These are phyloP conservation scores for Sialia sialis DNA, from an alignment of 2,113 vertebrate species.

Conservation along the genomic window DNA sequence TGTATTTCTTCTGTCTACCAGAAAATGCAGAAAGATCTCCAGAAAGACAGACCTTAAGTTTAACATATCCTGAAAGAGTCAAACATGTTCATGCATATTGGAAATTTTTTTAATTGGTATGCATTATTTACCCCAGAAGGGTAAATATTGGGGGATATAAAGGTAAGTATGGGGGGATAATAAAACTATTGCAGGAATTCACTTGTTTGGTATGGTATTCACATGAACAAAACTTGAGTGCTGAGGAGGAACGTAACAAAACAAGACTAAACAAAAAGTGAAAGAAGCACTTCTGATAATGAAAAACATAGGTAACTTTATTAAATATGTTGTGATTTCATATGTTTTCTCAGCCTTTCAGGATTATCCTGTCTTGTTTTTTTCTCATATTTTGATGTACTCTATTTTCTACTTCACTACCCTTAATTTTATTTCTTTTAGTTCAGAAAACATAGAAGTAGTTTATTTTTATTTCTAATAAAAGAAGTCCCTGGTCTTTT, in stretches of 20 bases:
- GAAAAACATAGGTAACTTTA: background rate
- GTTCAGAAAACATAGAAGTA: background rate
- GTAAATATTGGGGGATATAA: no score
- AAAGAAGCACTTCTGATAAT: background rate
- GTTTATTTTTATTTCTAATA: background rate
- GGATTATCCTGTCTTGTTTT: background rate
- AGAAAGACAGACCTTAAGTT: background rate
- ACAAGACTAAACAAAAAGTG: background rate
- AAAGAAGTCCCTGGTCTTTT: background rate
- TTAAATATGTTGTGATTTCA: background rate
- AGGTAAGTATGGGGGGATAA: no score
- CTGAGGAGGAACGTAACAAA: background rate
- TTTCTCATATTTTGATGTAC: background rate
- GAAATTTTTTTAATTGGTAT: background rate
- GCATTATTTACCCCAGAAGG: background rate
- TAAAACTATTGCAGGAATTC: background rate
- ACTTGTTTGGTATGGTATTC: background rate
- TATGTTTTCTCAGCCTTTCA: background rate
- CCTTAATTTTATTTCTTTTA: background rate
- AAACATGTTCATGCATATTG: rapidly evolving
- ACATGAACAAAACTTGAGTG: background rate
- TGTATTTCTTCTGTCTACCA: background rate
- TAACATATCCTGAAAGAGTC: background rate
- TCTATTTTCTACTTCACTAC: background rate
- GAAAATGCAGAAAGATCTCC: background rate